Conservation (phyloP, 2,113 vertebrate genomes). For the Echinops telfairi region DNA sequence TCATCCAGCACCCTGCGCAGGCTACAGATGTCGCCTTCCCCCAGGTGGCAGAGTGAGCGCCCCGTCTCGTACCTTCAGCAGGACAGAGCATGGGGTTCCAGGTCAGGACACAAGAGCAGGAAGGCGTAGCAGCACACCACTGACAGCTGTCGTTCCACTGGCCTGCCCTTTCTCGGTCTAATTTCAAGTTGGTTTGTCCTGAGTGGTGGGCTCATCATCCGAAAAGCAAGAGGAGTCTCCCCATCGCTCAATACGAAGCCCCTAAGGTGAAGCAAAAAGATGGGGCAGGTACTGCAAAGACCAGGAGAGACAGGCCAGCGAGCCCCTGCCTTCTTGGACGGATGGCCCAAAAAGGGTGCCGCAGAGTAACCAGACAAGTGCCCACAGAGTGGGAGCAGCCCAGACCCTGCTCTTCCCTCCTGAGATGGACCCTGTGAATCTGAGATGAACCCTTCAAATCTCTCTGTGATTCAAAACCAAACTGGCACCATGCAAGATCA, state of each 20-base stretch:
- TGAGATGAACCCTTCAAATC: not conserved
- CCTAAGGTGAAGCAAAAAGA: not conserved
- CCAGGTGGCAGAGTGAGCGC: conserved; percentile 2
- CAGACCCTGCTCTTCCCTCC: not conserved
- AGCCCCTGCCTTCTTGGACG: not conserved
- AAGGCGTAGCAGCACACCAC: not conserved
- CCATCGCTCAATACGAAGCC: not conserved
- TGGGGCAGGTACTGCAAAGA: not conserved
- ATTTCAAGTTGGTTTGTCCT: not conserved
- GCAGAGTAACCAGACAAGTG: not conserved
- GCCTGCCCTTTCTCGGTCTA: not conserved
- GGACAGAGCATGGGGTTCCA: not conserved
- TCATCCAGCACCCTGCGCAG: conserved; percentile 52
- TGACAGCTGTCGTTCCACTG: not conserved
- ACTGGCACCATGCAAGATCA: not conserved
- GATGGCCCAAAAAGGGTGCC: not conserved
- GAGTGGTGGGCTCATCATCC: not conserved
- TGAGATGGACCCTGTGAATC: not conserved
- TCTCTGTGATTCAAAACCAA: not conserved
- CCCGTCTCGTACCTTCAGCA: not conserved
- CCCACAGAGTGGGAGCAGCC: rapidly evolving
- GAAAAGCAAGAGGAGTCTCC: not conserved
- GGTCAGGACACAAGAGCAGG: not conserved
- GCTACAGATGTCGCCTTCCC: not conserved
- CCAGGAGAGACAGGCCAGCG: rapidly evolving